Evolutionary conservation across 2,113 vertebrate species (phyloP), one percentile per base, ranked within the genome.

Genomic region (Lagopus leucura): DNA sequence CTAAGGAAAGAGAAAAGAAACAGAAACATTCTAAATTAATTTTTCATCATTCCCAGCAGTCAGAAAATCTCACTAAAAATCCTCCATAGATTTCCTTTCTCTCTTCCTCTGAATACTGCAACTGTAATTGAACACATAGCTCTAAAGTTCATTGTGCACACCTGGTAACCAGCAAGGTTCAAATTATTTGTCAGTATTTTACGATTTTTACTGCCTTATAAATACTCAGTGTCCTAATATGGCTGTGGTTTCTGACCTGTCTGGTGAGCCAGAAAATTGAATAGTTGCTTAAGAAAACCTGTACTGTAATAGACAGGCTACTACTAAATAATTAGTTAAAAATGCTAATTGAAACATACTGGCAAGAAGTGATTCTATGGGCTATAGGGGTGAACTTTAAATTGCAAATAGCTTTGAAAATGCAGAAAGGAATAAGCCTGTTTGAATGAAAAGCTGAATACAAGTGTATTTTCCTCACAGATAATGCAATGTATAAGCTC

Each of bases 211-310:
- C 18, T 89, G 80, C 57, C 70, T 94, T 87, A 70, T 42, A 92
- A 95, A 94, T 86, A 81, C 24, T 82, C 85, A 74, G 11, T 82
- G 58, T 85, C 13, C 21, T 75, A 83, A 70, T 73, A 88, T 18
- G 20, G 20, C 24, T 0, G 0, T 91, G 19, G 86, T 96, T 95
- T 89, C 45, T 86, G 55, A 80, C 28, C 52, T 92, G 61, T 57
- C 40, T 89, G n/a, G 14, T 92, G 61, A 97, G 76, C 36, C 79
- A 83, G 82, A 90, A 96, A 92, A 95, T 89, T 82, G 52, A 94
- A 91, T 78, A 60, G 42, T 77, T 93, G 12, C 60, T 90, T 58
- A 58, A 93, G 80, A 92, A 90, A 83, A 63, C 81, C 12, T n/a
- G 15, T 63, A 30, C 24, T 38, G 55, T 70, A 63, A 50, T 71